A percentile compares a stretch with the other conserved stretches of the same genome.
Evolutionary conservation across 1,140 invertebrate species (phyloP).

Genomic region (Heliothis subflexa): DNA sequence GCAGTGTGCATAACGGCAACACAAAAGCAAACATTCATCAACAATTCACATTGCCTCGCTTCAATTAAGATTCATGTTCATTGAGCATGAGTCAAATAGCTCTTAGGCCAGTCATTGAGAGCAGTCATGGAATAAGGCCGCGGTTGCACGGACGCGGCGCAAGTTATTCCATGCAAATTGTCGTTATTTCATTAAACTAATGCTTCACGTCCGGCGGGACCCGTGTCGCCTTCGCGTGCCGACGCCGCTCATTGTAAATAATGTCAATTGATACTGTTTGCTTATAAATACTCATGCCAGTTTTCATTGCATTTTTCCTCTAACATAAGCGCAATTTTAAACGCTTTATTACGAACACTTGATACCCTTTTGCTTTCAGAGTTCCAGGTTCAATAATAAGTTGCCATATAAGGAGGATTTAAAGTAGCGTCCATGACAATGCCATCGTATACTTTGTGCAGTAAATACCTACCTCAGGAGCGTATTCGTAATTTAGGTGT

Average conservation of each 20-base stretch:
- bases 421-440: too few species aligned
- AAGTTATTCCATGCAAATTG: conserved; percentile 73
- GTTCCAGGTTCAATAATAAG: background rate
- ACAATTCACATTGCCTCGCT: conserved; percentile 51
- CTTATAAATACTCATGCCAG: conserved; percentile 23
- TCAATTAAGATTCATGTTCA: conserved; percentile 80
- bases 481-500: background rate
- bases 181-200: conserved; percentile 76
- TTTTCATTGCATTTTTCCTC: conserved; percentile 30
- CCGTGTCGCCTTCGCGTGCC: conserved; percentile 61
- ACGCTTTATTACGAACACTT: background rate
- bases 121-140: conserved; percentile 57
- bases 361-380: background rate
- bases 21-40: conserved; percentile 47
- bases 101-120: conserved; percentile 69
- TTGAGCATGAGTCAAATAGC: conserved; percentile 75
- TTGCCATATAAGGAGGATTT: too few species aligned
- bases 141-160: conserved; percentile 19
- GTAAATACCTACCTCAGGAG: too few species aligned
- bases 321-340: background rate
- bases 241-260: conserved; percentile 51
- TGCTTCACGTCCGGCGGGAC: conserved; percentile 66
- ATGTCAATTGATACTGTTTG: conserved; percentile 41
- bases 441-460: background rate
- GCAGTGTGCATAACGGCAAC: conserved; percentile 24